phyloP scores from a whole-genome alignment of 2,113 vertebrate genomes.

The Elephantulus edwardii region DNA sequence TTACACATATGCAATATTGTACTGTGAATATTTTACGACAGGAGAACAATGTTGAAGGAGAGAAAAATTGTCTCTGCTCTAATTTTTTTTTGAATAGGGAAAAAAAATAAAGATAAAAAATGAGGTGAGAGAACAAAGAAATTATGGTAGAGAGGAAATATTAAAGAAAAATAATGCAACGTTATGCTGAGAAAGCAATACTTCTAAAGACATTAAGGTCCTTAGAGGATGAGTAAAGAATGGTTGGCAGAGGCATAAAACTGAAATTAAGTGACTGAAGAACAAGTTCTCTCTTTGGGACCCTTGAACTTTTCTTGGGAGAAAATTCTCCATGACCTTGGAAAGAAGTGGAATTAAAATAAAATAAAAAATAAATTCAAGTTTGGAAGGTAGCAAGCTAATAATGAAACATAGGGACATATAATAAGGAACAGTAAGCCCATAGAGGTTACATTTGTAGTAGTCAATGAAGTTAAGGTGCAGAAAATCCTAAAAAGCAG shows the following conservation, averaged over 20 bases:
- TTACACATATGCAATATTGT: conserved; percentile 29
- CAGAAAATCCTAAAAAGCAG: neutral
- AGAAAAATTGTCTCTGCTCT: conserved; percentile 23
- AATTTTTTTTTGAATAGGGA: conserved; percentile 9
- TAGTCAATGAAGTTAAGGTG: neutral
- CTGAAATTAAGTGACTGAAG: neutral
- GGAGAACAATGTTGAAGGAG: neutral
- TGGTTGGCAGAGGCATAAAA: neutral
- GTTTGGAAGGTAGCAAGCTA: neutral
- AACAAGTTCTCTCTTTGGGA: neutral
- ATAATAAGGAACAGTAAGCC: neutral
- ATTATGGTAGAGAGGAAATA: neutral
- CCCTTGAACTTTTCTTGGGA: neutral
- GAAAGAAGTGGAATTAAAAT: neutral
- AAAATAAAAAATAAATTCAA: neutral
- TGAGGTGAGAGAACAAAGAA: neutral
- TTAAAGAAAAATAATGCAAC: neutral
- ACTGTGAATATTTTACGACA: conserved; percentile 48
- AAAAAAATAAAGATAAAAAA: conserved; percentile 23
- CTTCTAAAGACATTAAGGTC: neutral
- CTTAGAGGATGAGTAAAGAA: neutral
- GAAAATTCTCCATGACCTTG: neutral
- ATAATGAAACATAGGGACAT: neutral
- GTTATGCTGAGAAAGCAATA: neutral
- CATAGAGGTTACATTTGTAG: neutral